phyloP scores from a whole-genome alignment of 1,140 invertebrate species.

The Ctenoplectra terminalis region DNA sequence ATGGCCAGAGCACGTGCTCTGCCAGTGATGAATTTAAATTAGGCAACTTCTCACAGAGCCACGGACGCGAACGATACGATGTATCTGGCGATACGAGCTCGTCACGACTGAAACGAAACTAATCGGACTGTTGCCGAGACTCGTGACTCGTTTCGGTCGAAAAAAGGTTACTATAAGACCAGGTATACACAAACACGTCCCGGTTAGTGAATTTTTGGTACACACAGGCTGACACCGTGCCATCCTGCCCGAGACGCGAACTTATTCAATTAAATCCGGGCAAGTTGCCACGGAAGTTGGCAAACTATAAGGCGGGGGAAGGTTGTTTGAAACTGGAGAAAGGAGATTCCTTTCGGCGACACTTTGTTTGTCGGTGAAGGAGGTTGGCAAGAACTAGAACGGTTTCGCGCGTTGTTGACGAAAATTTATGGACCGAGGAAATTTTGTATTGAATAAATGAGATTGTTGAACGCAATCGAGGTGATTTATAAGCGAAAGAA shows the following conservation, averaged over 20 bases:
- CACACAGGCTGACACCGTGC: background rate
- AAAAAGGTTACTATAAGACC: background rate
- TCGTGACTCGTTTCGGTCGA: background rate
- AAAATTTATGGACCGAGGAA: too few relatives aligned
- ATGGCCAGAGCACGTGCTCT: background rate
- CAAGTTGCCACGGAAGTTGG: slow-evolving; percentile 31
- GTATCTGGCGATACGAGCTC: too few relatives aligned
- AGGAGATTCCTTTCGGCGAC: background rate
- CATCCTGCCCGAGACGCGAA: slow-evolving; percentile 23
- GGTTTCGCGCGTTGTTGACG: too few relatives aligned
- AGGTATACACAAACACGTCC: background rate
- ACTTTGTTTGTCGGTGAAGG: slow-evolving; percentile 17
- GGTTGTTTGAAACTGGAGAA: background rate
- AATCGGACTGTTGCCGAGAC: background rate
- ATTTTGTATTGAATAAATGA: too few relatives aligned
- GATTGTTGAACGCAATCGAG: background rate
- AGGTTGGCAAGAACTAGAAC: too few relatives aligned
- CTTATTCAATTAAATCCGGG: slow-evolving; percentile 64
- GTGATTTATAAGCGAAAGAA: background rate
- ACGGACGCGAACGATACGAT: background rate
- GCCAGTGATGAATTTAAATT: background rate
- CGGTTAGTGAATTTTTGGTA: slow-evolving; percentile 12
- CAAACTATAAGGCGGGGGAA: background rate
- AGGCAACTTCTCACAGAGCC: background rate
- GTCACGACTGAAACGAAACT: background rate